Base-by-base conservation (phyloP, 2,113 vertebrate genomes). In the Tiliqua scincoides region DNA sequence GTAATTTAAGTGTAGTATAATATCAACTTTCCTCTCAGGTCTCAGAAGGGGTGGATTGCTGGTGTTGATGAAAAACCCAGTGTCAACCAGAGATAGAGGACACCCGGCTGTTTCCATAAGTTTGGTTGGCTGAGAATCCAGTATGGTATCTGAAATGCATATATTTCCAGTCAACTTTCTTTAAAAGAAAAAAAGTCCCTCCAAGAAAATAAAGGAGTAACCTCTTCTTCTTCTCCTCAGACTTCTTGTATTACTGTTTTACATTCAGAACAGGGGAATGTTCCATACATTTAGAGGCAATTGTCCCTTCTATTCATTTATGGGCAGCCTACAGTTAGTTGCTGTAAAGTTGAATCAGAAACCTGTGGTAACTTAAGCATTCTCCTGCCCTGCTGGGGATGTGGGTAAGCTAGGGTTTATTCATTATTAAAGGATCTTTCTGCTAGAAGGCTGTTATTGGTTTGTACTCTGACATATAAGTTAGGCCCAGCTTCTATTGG, bases 51-150 rank as follows among this genome's bases (percentile, higher is more conserved):
- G 94, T 2, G 97, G 97, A 72, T 92, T 96, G 82, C 96, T 96
- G 68, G 95, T 97, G 82, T 97, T 97, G 89, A 97, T 96, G 85
- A 96, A 97, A 90, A 95, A 97, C 3, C 93, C 95, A 6, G 95
- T 93, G 65, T 97, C 97, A 71, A 97, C 96, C 27, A 97, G 90
- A 85, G 95, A 96, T 54, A 97, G 95, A 1, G 94, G 89, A 63
- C 83, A 14, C 0, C 95, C 75, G 92, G 93, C 93, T 79, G 93
- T 95, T 27, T 96, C 95, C 82, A 96, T 97, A 86, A 97, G 91
- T 79, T 95, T 93, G 71, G 93, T 91, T 35, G 97, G 95, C 0
- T 67, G 88, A 43, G 84, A 83, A 84, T 97, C 97, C 82, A 96
- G 81, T 52, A 95, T 93, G 52, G 94, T 92, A 84, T 95, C 95